These are phyloP conservation scores for Chitala chitala DNA, from an alignment of 2,113 vertebrate species.

Conservation along the genomic window DNA sequence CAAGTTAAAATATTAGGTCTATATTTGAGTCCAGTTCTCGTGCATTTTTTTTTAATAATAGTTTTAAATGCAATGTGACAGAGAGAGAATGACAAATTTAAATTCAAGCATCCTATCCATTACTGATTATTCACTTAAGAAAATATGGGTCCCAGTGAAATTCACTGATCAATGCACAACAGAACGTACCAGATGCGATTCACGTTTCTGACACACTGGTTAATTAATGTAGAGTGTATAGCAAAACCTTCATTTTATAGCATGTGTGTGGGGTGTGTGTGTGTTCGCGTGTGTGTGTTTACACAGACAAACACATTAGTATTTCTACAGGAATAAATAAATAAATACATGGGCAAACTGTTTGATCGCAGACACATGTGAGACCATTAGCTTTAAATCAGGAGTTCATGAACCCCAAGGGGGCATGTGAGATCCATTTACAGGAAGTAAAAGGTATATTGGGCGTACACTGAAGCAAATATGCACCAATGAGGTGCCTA, in stretches of 20 bases:
- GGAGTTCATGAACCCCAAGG: not conserved
- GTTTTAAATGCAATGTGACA: not conserved
- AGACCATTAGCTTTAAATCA: not conserved
- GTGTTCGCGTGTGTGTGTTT: too few species aligned
- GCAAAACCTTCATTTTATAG: not conserved
- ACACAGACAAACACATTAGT: not conserved
- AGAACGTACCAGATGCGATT: not conserved
- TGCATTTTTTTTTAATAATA: not conserved
- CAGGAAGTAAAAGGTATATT: conserved; percentile 8
- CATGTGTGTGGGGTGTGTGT: too few species aligned
- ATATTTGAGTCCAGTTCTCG: not conserved
- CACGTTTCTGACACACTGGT: not conserved
- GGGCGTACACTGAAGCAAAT: not conserved
- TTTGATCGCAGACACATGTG: not conserved
- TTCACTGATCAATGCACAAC: not conserved
- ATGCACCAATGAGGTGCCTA: not conserved
- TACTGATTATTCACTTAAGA: not conserved
- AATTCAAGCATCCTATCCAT: too few species aligned
- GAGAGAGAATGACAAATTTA: too few species aligned
- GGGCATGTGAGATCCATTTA: not conserved
- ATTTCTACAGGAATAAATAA: not conserved
- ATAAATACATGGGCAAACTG: too few species aligned
- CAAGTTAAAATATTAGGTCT: not conserved
- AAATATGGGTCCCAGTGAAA: not conserved
- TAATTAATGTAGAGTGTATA: not conserved